Conservation (phyloP, 37 sponge, comb jelly and placozoan species). For the Theonella swinhoei region DNA sequence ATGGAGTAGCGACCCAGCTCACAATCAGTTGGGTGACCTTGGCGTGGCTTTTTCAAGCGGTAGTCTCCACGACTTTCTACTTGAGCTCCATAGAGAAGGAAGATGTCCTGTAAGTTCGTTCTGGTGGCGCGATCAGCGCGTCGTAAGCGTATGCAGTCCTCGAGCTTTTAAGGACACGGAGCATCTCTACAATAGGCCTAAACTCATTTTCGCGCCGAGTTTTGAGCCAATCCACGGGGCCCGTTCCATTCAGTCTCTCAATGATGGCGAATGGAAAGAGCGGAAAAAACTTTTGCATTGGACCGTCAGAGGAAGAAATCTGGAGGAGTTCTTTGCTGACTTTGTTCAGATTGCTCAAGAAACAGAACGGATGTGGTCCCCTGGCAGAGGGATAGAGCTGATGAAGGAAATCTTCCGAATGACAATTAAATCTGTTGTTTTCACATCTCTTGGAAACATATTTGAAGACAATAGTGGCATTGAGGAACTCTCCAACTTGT, state of each 20-base stretch:
- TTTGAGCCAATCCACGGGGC: slow-evolving; percentile 38
- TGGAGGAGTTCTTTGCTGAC: slow-evolving; percentile 40
- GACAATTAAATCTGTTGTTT: slow-evolving; percentile 15
- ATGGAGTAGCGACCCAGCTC: slow-evolving; percentile 36
- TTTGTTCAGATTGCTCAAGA: slow-evolving; percentile 40
- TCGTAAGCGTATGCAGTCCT: slow-evolving; percentile 34
- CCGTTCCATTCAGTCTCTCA: slow-evolving; percentile 24
- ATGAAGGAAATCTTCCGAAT: slow-evolving; percentile 21
- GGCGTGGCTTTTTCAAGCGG: slow-evolving; percentile 1
- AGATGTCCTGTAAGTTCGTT: slow-evolving; percentile 29
- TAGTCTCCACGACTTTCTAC: slow-evolving; percentile 23
- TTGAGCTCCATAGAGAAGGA: slow-evolving; percentile 24
- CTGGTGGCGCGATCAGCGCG: slow-evolving; percentile 41
- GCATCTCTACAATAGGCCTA: slow-evolving; percentile 26
- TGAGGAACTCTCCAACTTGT: slow-evolving; percentile 17
- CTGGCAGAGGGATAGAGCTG: neutral
- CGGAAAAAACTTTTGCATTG: slow-evolving; percentile 35
- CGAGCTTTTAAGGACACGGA: slow-evolving; percentile 45
- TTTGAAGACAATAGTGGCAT: slow-evolving; percentile 49
- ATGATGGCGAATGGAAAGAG: slow-evolving; percentile 40
- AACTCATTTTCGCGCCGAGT: slow-evolving; percentile 5
- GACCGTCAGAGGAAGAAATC: slow-evolving; percentile 17
- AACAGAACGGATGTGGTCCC: slow-evolving; percentile 7
- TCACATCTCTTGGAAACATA: slow-evolving; percentile 49
- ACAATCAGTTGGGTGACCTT: slow-evolving; percentile 27